Base-by-base conservation (phyloP, 2,888 invertebrate species). In the Lepidonotus clava region DNA sequence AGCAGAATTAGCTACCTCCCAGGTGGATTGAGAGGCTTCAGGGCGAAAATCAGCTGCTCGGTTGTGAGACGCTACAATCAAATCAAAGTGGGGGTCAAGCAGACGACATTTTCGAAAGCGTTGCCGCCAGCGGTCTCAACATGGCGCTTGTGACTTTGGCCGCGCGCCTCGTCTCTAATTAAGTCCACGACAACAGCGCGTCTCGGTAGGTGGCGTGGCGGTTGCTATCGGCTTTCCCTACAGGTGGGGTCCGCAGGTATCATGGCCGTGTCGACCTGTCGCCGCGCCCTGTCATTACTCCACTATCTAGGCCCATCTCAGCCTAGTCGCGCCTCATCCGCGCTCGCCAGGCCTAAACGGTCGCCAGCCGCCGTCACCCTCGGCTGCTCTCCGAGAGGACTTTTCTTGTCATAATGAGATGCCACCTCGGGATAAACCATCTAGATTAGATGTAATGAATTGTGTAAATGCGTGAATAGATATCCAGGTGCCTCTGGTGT, bases 181-280 rank as follows among this genome's bases (percentile, higher is more conserved):
- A 61, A n/a, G 61, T 61, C n/a, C 24, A 32, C 28, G 61, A 24
- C 5, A 18, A 61, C 61, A 61, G 32, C 24, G 61, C 61, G 24
- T 61, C 28, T 32, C 61, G 18, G 53, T 5, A 53, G 53, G 53
- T n/a, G 53, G 53, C 53, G 21, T 53, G 53, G n/a, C 53, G 18
- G 53, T n/a, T 53, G 53, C 53, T 53, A 53, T 53, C 53, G 46
- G 46, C 8, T 46, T 18, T 46, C 6, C 46, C 6, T 18, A 46
- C 61, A 61, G 61, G 61, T 61, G 61, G 61, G 61, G 61, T 61
- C 61, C 28, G 21, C 1, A 11, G 28, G 61, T 24, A 28, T 61
- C 61, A 61, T 32, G 32, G 28, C 61, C 61, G 61, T 61, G 61
- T 61, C 61, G 11, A 61, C 61, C 61, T 61, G 61, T n/a, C 61